Evolutionary conservation across 2,113 vertebrate genomes (phyloP).

Genomic region (Gambusia holbrooki): DNA sequence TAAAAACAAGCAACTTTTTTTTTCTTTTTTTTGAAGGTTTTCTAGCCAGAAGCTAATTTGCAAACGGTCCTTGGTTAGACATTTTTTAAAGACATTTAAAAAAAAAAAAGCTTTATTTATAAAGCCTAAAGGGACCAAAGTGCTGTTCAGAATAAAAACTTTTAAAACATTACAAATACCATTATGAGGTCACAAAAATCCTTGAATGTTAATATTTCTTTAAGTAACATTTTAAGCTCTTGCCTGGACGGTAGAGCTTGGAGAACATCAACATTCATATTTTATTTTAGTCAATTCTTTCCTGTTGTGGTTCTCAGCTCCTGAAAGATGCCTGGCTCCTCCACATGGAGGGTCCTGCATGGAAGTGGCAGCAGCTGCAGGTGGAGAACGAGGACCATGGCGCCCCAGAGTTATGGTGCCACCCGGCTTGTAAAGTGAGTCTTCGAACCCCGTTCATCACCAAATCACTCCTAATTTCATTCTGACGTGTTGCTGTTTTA

Average conservation of each 20-base stretch:
- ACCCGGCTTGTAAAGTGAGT: slow-evolving; percentile 93
- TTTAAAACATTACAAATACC: too few species aligned
- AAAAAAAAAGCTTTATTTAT: too few species aligned
- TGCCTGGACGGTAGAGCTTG: not conserved
- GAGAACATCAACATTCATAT: not conserved
- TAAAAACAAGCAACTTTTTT: too few species aligned
- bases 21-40: too few species aligned
- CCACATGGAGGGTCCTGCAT: slow-evolving; percentile 86
- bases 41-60: too few species aligned
- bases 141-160: too few species aligned
- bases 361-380: slow-evolving; percentile 95
- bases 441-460: not conserved
- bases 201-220: not conserved
- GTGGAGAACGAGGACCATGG: slow-evolving; percentile 97
- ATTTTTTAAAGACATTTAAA: too few species aligned
- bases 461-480: not conserved
- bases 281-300: slow-evolving; percentile 1
- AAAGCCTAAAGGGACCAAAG: too few species aligned
- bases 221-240: not conserved
- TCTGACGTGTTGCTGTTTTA: not conserved
- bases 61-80: too few species aligned
- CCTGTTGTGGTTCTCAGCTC: slow-evolving; percentile 76
- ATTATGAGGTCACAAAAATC: too few species aligned
- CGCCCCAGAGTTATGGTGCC: slow-evolving; percentile 96
- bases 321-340: slow-evolving; percentile 97